phyloP scores from a whole-genome alignment of 2,113 vertebrate genomes.

The Sorex fumeus region DNA sequence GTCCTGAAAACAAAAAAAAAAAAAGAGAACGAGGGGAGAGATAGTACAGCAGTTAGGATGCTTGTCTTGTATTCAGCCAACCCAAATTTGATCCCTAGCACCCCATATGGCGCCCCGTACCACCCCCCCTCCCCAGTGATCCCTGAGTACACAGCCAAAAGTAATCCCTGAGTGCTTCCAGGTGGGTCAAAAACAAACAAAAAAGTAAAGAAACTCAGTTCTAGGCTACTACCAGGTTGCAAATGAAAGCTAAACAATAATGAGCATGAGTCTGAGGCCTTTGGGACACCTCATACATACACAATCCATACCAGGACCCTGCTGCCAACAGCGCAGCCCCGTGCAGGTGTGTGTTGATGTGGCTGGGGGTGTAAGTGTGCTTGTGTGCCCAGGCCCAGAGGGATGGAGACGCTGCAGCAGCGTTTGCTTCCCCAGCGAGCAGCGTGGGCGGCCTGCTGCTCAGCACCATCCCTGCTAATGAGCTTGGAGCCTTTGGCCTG shows the following conservation, averaged over 20 bases:
- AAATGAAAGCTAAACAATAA: slow-evolving; percentile 37
- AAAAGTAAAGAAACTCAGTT: background rate
- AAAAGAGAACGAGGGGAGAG: too few species aligned
- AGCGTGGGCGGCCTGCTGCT: slow-evolving; percentile 62
- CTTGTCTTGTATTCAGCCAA: too few species aligned
- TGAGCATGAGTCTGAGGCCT: background rate
- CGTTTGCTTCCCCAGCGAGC: slow-evolving; percentile 63
- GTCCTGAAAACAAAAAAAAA: too few species aligned
- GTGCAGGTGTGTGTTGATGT: background rate
- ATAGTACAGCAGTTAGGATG: too few species aligned
- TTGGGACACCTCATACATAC: background rate
- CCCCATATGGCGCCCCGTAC: too few species aligned
- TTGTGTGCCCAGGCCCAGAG: background rate
- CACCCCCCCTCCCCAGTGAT: too few species aligned
- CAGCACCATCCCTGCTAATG: slow-evolving; percentile 64
- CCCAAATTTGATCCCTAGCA: too few species aligned
- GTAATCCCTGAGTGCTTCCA: too few species aligned
- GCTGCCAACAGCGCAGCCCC: background rate
- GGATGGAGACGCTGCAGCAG: background rate
- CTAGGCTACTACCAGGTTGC: background rate
- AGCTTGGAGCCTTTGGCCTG: slow-evolving; percentile 73
- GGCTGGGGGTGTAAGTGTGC: background rate
- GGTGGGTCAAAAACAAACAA: background rate
- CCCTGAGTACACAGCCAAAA: too few species aligned
- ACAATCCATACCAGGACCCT: background rate